Base-by-base conservation (phyloP, 1,140 invertebrate genomes). In the Eciton burchellii region DNA sequence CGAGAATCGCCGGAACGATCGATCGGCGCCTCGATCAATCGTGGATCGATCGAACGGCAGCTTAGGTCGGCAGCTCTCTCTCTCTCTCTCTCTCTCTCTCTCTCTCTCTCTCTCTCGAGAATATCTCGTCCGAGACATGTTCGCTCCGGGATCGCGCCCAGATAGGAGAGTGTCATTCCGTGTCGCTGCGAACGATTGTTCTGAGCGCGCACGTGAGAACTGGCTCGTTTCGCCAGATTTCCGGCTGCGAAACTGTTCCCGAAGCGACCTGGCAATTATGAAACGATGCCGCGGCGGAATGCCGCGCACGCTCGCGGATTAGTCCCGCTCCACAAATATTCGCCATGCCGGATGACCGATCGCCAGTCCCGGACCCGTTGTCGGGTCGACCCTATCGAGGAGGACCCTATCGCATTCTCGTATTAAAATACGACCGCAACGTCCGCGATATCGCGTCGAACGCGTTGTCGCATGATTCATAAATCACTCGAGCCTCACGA, bases 381-480 rank as follows among this genome's bases (percentile, higher is more conserved):
- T 82, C 82, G 71, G 65, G 74, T 86, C 63, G 56, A 19, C 62
- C 47, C 76, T 82, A 56, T 85, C 77, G 47, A 21, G 65, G 6
- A 68, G 43, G 65, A 49, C 45, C 24, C 35, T 35, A 35, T 35
- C 35, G 47, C 24, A 82, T 86, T 86, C 77, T 85, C 82, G 82
- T 82, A 86, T 74, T 85, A 85, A 82, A 86, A 85, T 85, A 70
- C 41, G 84, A 81, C 76, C 70, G 84, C 77, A 86, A 82, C 54
- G 84, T 29, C 76, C 84, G 83, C 74, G 83, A 65, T 65, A 73
- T 41, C 66, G 82, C 73, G 59, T 54, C 57, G 82, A 81, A 65
- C 82, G 21, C 82, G 82, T 29, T 62, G 62, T n/a, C 68, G 16
- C 70, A 73, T 66, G 68, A 73, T 60, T 72, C 56, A 43, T 45